Base-by-base conservation (phyloP, 2,888 invertebrate species). In the Meloe dianella region DNA sequence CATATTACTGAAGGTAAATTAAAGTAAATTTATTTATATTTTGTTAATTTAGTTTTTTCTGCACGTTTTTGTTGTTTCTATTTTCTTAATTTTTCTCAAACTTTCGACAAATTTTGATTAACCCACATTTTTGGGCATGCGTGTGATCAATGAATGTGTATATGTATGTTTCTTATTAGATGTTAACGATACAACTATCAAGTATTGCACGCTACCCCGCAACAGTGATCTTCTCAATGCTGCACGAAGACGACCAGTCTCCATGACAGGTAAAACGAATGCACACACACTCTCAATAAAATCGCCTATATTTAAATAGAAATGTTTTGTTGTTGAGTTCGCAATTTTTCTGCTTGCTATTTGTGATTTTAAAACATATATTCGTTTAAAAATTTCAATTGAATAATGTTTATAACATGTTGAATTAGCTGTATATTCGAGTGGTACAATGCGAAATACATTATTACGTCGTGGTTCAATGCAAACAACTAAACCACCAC, bases 401-500 rank as follows among this genome's bases (percentile, higher is more conserved):
- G 4, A 38, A n/a, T 8, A 38, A n/a, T 38, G 8, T 41, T 41
- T n/a, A 1, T 41, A n/a, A n/a, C n/a, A 32, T 30, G 22, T 65
- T 68, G 71, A 75, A 17, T 27, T 68, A 78, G 78, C 76, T n/a
- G 68, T 76, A 69, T 76, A 68, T 71, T 65, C 71, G 70, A 77
- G 75, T 63, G 79, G 81, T 66, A 82, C 83, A 35, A 80, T 84
- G 74, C 78, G 84, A 47, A 82, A 80, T 73, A 83, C 82, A 61
- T 78, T 87, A 79, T 86, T 82, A 80, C 89, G 90, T 79, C 88
- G 79, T 81, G 89, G 78, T 82, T 92, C 84, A 81, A 87, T 78
- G 84, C 90, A 79, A 72, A 82, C 86, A 72, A 85, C 87, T 74
- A 90, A 93, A 82, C 95, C 94, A 41, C 92, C 94, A 69, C 94